Conservation (phyloP, 2,888 invertebrate species). For the Lordiphosa fenestrarum region DNA sequence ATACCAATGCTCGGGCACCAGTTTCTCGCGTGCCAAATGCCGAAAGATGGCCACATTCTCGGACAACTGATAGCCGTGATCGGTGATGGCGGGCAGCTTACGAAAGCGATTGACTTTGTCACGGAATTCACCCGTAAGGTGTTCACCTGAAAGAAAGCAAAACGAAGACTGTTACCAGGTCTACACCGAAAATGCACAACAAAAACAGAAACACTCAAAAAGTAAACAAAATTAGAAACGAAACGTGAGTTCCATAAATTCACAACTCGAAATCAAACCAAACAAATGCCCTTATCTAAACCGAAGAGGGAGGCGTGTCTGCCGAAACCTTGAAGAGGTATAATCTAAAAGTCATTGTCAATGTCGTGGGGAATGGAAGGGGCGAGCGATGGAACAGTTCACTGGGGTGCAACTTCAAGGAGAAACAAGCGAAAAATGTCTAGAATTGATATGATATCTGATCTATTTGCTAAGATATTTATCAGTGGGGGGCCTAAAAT, state of each 20-base stretch:
- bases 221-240: constrained; percentile 3
- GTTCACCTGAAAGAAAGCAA: constrained; percentile 82
- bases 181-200: not conserved
- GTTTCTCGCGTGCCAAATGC: constrained; percentile 83
- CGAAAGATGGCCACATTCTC: constrained; percentile 87
- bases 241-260: constrained; percentile 4
- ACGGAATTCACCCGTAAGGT: constrained; percentile 83
- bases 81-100: constrained; percentile 85
- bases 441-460: too few species aligned
- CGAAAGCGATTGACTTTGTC: constrained; percentile 83
- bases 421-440: too few species aligned
- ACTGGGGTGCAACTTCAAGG: too few species aligned
- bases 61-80: constrained; percentile 85
- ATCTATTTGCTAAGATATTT: too few species aligned
- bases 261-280: not conserved
- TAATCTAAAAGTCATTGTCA: constrained; percentile 30
- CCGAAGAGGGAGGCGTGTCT: constrained; percentile 7
- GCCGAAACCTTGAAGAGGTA: not conserved
- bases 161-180: not conserved
- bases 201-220: not conserved
- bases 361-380: constrained; percentile 15
- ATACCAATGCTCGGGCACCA: constrained; percentile 85
- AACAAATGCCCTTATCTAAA: constrained; percentile 1
- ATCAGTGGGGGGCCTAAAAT: too few species aligned
- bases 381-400: constrained; percentile 1